Base-by-base conservation (phyloP, 2,888 invertebrate genomes). In the Epinotia nisella region DNA sequence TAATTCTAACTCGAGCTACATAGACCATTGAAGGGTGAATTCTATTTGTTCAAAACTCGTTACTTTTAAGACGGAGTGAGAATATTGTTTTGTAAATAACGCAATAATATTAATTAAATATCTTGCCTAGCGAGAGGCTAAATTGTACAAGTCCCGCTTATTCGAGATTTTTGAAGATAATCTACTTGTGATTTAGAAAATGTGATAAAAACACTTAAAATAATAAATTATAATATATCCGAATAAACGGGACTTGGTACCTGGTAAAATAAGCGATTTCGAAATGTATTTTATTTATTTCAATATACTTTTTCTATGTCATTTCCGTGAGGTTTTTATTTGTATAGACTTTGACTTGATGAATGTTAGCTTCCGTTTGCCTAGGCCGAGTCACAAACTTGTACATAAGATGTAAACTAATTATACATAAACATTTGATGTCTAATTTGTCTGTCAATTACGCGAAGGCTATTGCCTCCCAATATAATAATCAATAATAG, bases 1-100 rank as follows among this genome's bases (percentile, higher is more conserved):
- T 49, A 24, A 13, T 49, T 19, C 17, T 62, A 24, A 49, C 49
- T 62, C 49, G 24, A 29, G 49, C 10, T 62, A 62, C 15, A 29
- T 5, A 0, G 24, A n/a, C 49, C 49, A n/a, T 45, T 45, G 55
- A 45, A 5, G 21, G 55, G 70, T 19, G 13, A 51, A 11, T 45
- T 41, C 11, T 55, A 17, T 55, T 56, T 24, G 53, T 53, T 66
- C 65, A 65, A 59, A 71, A 49, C 61, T 49, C 24, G 21, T 62
- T 59, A 56, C 15, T 45, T 55, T 17, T 67, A 71, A 61, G 56
- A 17, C 21, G 10, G 61, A 68, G 72, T 24, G 72, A 72, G 72
- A 72, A 72, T 72, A 68, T 72, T 72, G 72, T 68, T 72, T 61
- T 72, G 72, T 68, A 51, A 61, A 55, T 55, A 35, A 60, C 29